Evolutionary conservation across 1,140 invertebrate species (phyloP), one percentile per base, ranked within the genome.

Genomic region (Rhizoglyphus robini): DNA sequence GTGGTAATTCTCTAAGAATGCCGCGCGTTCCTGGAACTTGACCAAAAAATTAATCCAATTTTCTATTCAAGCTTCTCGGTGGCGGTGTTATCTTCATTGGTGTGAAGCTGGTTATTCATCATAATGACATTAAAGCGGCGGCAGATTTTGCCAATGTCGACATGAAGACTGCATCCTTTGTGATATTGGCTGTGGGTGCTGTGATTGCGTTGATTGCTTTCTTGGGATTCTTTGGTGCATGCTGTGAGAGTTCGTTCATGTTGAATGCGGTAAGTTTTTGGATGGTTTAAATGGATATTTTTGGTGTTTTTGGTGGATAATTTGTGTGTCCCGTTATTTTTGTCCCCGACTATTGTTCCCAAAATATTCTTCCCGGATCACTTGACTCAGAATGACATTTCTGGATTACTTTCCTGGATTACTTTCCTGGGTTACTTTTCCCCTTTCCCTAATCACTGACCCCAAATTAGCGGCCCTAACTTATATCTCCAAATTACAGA

Each of bases 171-270:
- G 13, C 36, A 38, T 60, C 58, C 15, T 18, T 15, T 11, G 30
- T 60, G 11, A 34, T 60, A 38, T 27, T 60, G 11, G 30, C n/a
- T 4, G 20, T 34, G 3, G 58, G 58, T 27, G 18, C 36, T 34
- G 30, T 32, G 13, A 60, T 60, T 32, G 29, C 29, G 11, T 20
- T 60, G 15, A 60, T 60, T 46, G 18, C 32, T 3, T 15, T 29
- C 13, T 27, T 60, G 1, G 58, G 58, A 29, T 60, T 60, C 29
- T 60, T 60, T 60, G 58, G 58, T 34, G 15, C 58, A 2, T 60
- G 58, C 18, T 60, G 58, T 27, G 29, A 60, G 36, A 60, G 1
- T 46, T 32, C 54, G 54, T 13, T 23, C 15, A 58, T 58, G 54
- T 32, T 58, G 5, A 29, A 58, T 30, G 15, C 25, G 54, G 54